These are phyloP conservation scores for Epizoanthus ramosus DNA, from an alignment of 92 coral and sea anemone genomes.

Conservation along the genomic window DNA sequence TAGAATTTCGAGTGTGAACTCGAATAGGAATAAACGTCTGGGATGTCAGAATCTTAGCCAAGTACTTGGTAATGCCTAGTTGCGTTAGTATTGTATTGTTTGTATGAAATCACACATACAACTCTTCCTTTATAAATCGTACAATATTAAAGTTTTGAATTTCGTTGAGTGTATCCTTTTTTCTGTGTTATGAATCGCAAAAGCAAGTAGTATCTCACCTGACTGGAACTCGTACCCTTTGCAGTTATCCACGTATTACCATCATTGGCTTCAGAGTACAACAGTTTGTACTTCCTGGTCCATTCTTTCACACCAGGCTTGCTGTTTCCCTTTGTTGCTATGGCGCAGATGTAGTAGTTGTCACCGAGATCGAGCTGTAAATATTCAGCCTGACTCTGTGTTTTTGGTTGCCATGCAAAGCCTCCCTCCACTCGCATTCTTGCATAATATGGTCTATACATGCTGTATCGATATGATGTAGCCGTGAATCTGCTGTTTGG, in stretches of 20 bases:
- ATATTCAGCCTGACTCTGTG: not conserved
- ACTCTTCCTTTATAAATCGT: too few species aligned
- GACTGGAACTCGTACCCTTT: not conserved
- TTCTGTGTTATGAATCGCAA: too few species aligned
- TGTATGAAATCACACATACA: too few species aligned
- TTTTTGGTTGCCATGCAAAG: conserved; percentile 6
- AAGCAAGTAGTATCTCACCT: not conserved
- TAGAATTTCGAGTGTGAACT: too few species aligned
- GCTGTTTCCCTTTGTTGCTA: conserved; percentile 21
- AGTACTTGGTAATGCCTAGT: too few species aligned
- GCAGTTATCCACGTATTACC: not conserved
- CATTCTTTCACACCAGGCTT: not conserved
- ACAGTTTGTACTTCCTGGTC: not conserved
- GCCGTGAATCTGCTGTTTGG: conserved; percentile 21
- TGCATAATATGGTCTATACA: not conserved
- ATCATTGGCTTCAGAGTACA: not conserved
- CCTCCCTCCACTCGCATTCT: conserved; percentile 14
- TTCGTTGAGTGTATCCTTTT: too few species aligned
- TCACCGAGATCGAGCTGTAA: conserved; percentile 12
- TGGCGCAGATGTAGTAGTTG: conserved; percentile 1
- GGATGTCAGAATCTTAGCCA: too few species aligned
- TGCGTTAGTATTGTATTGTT: too few species aligned
- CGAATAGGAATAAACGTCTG: too few species aligned
- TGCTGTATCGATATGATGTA: conserved; percentile 1
- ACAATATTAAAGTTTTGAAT: too few species aligned